Evolutionary conservation across 2,888 invertebrate genomes (phyloP).

Genomic region (Drosophila nigricruria): DNA sequence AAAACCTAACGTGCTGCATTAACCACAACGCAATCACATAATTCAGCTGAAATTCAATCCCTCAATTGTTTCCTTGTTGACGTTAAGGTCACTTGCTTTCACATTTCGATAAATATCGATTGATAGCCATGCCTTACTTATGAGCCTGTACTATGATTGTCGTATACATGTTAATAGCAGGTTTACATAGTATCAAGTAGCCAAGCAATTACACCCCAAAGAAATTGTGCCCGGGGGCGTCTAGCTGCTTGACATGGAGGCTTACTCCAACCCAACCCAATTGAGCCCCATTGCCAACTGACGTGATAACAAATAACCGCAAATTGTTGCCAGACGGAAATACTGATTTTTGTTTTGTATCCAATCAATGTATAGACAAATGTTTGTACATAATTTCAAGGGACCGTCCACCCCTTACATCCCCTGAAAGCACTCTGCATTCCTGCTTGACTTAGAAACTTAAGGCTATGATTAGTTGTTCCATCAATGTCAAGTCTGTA

Average conservation of each 20-base stretch:
- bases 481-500: conserved; percentile 67
- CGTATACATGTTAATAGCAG: neutral
- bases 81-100: neutral
- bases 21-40: too few species aligned
- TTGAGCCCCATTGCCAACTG: conserved; percentile 70
- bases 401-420: neutral
- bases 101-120: conserved; percentile 15
- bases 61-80: neutral
- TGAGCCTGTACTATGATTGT: neutral
- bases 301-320: conserved; percentile 83
- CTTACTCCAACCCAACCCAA: conserved; percentile 11
- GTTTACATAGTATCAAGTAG: conserved; percentile 14
- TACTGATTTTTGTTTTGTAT: conserved; percentile 52
- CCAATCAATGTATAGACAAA: conserved; percentile 67
- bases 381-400: conserved; percentile 54
- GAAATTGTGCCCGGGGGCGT: too few species aligned
- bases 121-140: neutral
- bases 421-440: neutral
- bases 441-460: conserved; percentile 9
- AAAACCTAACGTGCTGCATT: too few species aligned
- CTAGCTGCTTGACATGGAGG: conserved; percentile 14
- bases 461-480: conserved; percentile 22
- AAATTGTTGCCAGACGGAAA: conserved; percentile 55
- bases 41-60: neutral
- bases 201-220: neutral